A percentile compares a stretch with the other conserved stretches of the same genome.
Evolutionary conservation across 2,888 invertebrate species (phyloP).

Genomic region (Parnassius apollo): DNA sequence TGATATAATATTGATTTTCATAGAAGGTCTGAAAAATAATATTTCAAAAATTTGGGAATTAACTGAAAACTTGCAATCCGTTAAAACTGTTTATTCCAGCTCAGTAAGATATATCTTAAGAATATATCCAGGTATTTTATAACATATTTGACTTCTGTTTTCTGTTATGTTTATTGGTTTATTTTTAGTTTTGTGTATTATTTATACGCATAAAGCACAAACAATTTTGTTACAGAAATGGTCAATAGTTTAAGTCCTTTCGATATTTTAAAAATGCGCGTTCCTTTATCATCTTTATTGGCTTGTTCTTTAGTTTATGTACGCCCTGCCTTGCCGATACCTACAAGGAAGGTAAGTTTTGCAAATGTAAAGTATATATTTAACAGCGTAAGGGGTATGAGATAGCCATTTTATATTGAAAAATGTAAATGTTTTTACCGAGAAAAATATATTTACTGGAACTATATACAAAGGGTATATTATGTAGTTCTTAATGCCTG

Average conservation of each 20-base stretch:
- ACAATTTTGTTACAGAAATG: slow-evolving; percentile 43
- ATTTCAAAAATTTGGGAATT: slow-evolving; percentile 60
- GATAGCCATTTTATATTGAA: too few species aligned
- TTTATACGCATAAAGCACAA: neutral
- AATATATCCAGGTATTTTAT: slow-evolving; percentile 55
- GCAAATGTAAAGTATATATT: too few species aligned
- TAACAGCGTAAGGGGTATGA: too few species aligned
- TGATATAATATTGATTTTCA: slow-evolving; percentile 48
- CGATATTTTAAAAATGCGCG: slow-evolving; percentile 59
- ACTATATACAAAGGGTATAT: too few species aligned
- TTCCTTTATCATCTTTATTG: slow-evolving; percentile 53
- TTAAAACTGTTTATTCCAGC: slow-evolving; percentile 56
- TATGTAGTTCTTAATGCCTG: too few species aligned
- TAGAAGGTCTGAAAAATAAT: slow-evolving; percentile 64
- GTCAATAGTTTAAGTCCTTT: slow-evolving; percentile 49
- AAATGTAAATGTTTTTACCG: too few species aligned
- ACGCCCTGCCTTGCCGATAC: slow-evolving; percentile 61
- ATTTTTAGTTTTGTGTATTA: neutral
- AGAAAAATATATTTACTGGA: too few species aligned
- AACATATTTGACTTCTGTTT: neutral
- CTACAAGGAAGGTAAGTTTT: slow-evolving; percentile 52
- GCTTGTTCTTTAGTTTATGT: slow-evolving; percentile 62
- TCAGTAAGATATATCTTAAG: slow-evolving; percentile 51
- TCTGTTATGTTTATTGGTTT: neutral
- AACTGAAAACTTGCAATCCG: slow-evolving; percentile 52